These are phyloP conservation scores for Sitodiplosis mosellana DNA, from an alignment of 1,140 invertebrate species.

Conservation along the genomic window DNA sequence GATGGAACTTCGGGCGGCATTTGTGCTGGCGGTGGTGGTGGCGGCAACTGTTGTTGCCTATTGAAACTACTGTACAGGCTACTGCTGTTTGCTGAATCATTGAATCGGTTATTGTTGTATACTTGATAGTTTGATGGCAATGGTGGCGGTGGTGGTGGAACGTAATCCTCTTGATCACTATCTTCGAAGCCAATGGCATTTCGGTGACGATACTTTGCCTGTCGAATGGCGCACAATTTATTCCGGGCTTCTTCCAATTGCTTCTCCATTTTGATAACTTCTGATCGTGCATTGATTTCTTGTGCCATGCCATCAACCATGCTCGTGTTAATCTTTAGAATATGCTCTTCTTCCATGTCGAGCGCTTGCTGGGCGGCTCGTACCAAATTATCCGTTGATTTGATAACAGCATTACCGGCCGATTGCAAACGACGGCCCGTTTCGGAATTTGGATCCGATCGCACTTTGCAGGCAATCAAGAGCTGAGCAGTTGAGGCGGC, in stretches of 20 bases:
- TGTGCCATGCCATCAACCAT: conserved; percentile 90
- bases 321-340: conserved; percentile 68
- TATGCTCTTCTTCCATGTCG: conserved; percentile 77
- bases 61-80: conserved; percentile 10
- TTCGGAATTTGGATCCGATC: conserved; percentile 88
- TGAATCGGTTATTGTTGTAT: background rate
- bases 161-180: conserved; percentile 28
- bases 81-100: background rate
- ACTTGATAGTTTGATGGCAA: background rate
- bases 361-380: conserved; percentile 84
- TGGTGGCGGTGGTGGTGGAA: background rate
- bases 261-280: conserved; percentile 81
- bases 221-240: conserved; percentile 66
- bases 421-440: conserved; percentile 82
- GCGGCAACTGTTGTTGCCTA: conserved; percentile 11
- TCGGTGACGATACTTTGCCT: conserved; percentile 63
- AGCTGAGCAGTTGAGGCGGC: conserved; percentile 93
- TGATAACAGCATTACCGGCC: conserved; percentile 93
- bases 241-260: conserved; percentile 83
- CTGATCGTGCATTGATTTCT: conserved; percentile 73
- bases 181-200: conserved; percentile 33
- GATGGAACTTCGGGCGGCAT: conserved; percentile 16
- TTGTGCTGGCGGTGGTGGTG: conserved; percentile 14
- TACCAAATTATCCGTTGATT: conserved; percentile 93
- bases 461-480: conserved; percentile 92